Evolutionary conservation across 2,888 invertebrate species (phyloP), one percentile per base, ranked within the genome.

Genomic region (Rhynchonema sp.): DNA sequence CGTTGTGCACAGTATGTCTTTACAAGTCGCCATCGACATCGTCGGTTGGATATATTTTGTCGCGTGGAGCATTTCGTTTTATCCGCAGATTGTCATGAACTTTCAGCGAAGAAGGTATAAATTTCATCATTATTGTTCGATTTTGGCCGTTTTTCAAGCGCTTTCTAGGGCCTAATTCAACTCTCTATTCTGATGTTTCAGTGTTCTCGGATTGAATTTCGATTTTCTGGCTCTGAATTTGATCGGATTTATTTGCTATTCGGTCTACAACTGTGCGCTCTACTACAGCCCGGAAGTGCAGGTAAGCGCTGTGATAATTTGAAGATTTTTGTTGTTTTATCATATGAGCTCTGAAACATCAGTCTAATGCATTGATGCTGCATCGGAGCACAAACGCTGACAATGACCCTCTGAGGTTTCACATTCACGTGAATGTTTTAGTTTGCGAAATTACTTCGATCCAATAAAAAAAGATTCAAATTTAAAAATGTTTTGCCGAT

Each of bases 21-120:
- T 92, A 59, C 82, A 83, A 64, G 79, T 83, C 3, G 77, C 86
- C 57, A 87, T 86, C 28, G 76, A 81, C 62, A 80, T 88, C 2
- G 85, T 96, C 73, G 98, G 98, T n/a, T 99, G 98, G 98, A 79
- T 91, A 30, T 98, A 99, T 77, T 98, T 98, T 78, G 81, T 83
- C 30, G 92, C 94, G 20, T 98, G 98, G 98, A 92, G 94, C 1
- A 77, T 98, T 55, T 96, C 96, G 1, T 98, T 98, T 79, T 98
- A 98, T 79, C 98, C 98, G 0, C 98, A 98, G 77, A 87, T 94
- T 54, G 85, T 84, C 74, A 82, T 80, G 65, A 98, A 98, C 77
- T 96, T 82, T 76, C 82, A 80, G 65, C 80, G 96, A 64, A 88
- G 88, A 79, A 84, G 83, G 83, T 84, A 70, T 65, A 61, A 6